Conservation (phyloP, 2,113 vertebrate genomes). For the Datnioides undecimradiatus region DNA sequence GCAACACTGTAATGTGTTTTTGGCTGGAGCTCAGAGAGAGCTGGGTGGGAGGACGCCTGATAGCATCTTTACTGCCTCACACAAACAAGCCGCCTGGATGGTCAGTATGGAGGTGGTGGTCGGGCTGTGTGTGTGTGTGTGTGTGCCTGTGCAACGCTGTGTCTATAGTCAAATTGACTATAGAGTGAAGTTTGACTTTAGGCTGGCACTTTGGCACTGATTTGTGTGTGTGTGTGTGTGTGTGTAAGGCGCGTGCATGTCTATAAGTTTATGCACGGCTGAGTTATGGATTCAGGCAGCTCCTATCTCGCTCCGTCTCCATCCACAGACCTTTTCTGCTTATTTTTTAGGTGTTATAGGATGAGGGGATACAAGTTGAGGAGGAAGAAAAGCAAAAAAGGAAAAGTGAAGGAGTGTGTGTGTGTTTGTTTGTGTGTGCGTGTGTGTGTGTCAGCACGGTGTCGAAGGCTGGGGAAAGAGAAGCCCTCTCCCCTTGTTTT, state of each 20-base stretch:
- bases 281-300: conserved; percentile 58
- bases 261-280: conserved; percentile 59
- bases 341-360: conserved; percentile 53
- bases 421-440: conserved; percentile 2
- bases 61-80: conserved; percentile 52
- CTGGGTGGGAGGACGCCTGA: conserved; percentile 24
- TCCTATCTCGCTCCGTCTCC: conserved; percentile 56
- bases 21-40: conserved; percentile 46
- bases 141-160: background rate
- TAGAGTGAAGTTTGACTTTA: conserved; percentile 26
- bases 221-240: conserved; percentile 26
- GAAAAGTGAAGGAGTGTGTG: background rate
- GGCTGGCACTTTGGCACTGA: conserved; percentile 16
- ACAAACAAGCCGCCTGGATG: conserved; percentile 62
- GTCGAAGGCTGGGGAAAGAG: conserved; percentile 14
- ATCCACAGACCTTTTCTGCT: conserved; percentile 46
- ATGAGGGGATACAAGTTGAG: conserved; percentile 50
- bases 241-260: conserved; percentile 18
- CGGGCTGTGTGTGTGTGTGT: conserved; percentile 1
- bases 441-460: conserved; percentile 15
- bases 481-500: conserved; percentile 39
- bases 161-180: conserved; percentile 1
- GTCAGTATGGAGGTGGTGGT: conserved; percentile 27
- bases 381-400: conserved; percentile 9
- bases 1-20: conserved; percentile 51